phyloP scores from a whole-genome alignment of 1,140 invertebrate genomes.

The Gonioctena quinquepunctata region DNA sequence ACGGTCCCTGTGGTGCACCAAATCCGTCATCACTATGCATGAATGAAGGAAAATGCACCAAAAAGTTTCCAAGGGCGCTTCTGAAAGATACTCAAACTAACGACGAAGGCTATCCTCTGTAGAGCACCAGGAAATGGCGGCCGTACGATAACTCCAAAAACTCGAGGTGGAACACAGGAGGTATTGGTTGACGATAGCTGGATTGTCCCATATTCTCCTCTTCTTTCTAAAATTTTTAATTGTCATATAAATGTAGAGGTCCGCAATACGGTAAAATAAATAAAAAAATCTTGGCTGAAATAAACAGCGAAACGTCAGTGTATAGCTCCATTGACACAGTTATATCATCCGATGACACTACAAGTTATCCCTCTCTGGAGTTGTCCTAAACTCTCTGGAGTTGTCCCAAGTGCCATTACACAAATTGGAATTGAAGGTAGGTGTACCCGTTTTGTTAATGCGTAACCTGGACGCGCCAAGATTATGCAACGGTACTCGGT shows the following conservation, averaged over 20 bases:
- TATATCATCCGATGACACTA: too few species aligned
- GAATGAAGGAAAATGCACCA: conserved; percentile 35
- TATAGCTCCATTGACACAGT: too few species aligned
- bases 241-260: conserved; percentile 53
- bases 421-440: too few species aligned
- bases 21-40: too few species aligned
- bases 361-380: conserved; percentile 44
- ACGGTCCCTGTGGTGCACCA: too few species aligned
- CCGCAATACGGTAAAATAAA: conserved; percentile 42
- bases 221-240: conserved; percentile 50
- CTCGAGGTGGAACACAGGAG: conserved; percentile 30
- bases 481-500: too few species aligned
- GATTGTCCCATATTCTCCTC: conserved; percentile 54
- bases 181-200: conserved; percentile 50
- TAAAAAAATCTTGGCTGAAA: conserved; percentile 27
- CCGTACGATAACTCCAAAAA: conserved; percentile 36
- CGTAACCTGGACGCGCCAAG: too few species aligned
- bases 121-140: conserved; percentile 52
- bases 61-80: conserved; percentile 42
- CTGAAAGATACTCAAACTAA: conserved; percentile 47
- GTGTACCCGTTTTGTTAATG: too few species aligned
- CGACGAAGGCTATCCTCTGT: conserved; percentile 53
- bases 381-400: conserved; percentile 45
- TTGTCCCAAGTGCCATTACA: conserved; percentile 46
- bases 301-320: too few species aligned